Conservation (phyloP, 2,113 vertebrate species). For the Rhipidura dahli region DNA sequence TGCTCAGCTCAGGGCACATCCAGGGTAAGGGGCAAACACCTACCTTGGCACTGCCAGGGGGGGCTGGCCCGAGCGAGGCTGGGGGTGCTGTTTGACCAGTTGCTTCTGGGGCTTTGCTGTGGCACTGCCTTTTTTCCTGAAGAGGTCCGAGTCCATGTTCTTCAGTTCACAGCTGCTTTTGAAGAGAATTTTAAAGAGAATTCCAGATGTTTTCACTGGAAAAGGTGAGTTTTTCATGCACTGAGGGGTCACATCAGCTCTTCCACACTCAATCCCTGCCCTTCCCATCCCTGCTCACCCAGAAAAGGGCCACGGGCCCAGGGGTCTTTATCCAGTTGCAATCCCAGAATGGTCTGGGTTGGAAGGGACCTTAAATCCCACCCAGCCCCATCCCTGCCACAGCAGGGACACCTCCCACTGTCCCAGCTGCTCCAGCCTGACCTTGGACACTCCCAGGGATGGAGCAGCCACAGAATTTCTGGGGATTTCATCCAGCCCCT, state of each 20-base stretch:
- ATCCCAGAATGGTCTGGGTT: background rate
- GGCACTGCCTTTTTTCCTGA: accelerated
- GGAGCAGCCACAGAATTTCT: background rate
- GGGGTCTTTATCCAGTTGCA: background rate
- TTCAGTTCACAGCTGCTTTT: background rate
- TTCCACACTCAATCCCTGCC: too few relatives aligned
- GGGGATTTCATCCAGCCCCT: background rate
- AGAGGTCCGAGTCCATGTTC: accelerated
- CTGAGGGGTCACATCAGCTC: background rate
- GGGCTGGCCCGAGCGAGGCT: accelerated
- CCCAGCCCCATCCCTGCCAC: background rate
- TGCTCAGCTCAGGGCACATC: accelerated
- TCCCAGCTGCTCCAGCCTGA: background rate
- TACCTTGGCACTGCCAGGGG: background rate
- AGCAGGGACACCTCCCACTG: background rate
- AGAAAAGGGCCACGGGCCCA: background rate
- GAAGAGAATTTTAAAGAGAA: background rate
- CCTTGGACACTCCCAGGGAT: background rate
- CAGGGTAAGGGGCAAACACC: background rate
- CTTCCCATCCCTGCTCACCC: accelerated
- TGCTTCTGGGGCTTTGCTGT: background rate
- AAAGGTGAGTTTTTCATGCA: background rate
- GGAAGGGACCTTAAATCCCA: background rate
- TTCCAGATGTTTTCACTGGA: background rate
- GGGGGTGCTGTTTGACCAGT: background rate